A percentile compares a stretch with the other conserved stretches of the same genome.
phyloP scores from a whole-genome alignment of 2,797 vertebrate genomes.

The Mormyrops boulengeri region DNA sequence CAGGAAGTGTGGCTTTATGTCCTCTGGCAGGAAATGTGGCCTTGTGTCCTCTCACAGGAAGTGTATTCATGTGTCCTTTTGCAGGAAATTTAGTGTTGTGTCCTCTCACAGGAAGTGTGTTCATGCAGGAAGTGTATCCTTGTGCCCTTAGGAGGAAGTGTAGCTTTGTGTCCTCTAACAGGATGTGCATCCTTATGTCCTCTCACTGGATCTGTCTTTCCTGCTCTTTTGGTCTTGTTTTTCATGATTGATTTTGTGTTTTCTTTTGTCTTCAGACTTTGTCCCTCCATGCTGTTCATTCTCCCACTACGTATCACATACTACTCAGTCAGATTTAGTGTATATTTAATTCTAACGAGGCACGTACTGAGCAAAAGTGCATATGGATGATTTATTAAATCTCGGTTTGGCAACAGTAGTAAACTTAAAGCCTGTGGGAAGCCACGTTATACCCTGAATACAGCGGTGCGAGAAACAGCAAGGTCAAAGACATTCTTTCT shows the following conservation, averaged over 20 bases:
- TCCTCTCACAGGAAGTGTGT: not conserved
- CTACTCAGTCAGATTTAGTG: not conserved
- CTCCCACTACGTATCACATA: not conserved
- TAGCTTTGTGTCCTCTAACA: not conserved
- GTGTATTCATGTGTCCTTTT: not conserved
- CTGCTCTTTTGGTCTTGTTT: not conserved
- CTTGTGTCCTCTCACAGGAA: not conserved
- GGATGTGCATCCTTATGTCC: not conserved
- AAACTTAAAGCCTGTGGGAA: not conserved
- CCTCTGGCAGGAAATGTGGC: not conserved
- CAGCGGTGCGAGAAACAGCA: not conserved
- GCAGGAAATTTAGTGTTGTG: not conserved
- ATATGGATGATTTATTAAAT: conserved; percentile 6
- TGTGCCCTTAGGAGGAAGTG: not conserved
- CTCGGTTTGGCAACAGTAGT: not conserved
- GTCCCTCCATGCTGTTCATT: not conserved
- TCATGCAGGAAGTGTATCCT: not conserved
- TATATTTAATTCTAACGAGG: not conserved
- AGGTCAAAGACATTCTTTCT: not conserved
- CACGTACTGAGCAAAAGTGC: not conserved
- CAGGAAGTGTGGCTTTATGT: not conserved
- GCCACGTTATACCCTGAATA: not conserved
- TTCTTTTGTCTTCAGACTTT: not conserved
- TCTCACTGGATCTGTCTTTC: not conserved
- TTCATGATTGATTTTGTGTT: not conserved